Conservation (phyloP, 2,113 vertebrate genomes). For the Catharus bicknelli region DNA sequence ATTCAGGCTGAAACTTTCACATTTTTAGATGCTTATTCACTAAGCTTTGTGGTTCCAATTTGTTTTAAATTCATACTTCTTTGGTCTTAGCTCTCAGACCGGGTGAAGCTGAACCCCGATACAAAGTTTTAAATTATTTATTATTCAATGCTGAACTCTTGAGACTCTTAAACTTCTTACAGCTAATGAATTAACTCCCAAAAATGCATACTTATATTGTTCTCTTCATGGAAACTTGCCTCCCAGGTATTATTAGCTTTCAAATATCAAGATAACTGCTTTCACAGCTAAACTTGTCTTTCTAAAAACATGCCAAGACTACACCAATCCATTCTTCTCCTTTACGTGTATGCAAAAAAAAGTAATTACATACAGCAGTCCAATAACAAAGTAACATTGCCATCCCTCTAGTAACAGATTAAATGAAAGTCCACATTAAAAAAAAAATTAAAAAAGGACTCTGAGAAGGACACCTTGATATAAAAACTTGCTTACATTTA, state of each 20-base stretch:
- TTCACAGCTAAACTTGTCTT: not conserved
- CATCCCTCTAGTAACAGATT: not conserved
- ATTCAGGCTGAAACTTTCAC: not conserved
- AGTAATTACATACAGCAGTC: not conserved
- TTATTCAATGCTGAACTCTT: not conserved
- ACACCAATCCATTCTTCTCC: not conserved
- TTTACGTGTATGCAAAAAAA: not conserved
- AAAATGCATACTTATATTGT: accelerated
- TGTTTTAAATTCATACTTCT: not conserved
- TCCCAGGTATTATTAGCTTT: not conserved
- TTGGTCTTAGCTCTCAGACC: not conserved
- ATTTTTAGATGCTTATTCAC: not conserved
- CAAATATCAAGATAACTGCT: not conserved
- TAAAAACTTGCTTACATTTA: not conserved
- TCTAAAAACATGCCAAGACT: not conserved
- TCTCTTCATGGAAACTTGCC: not conserved
- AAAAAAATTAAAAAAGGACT: not conserved
- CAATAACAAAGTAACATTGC: not conserved
- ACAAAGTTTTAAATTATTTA: not conserved
- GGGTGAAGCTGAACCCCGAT: not conserved
- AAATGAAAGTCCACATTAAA: not conserved
- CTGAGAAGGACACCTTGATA: not conserved
- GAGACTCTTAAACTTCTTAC: not conserved
- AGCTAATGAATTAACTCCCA: not conserved
- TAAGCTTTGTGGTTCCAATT: not conserved